A percentile compares a stretch with the other conserved stretches of the same genome.
Evolutionary conservation across 1,140 invertebrate genomes (phyloP).

Genomic region (Lycorma delicatula): DNA sequence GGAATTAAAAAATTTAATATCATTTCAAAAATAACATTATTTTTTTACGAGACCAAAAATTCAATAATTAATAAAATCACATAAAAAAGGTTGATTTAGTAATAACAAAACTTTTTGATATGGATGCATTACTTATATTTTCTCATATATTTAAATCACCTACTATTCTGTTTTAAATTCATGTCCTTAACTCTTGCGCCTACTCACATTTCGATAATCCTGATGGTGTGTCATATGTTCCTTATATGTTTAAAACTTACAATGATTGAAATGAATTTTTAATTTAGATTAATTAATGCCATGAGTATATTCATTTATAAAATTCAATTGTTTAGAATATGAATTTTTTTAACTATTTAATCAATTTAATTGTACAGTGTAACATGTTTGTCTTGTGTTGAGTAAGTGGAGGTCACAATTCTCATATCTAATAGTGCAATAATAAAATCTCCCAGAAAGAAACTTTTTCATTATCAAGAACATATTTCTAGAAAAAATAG

Average conservation of each 20-base stretch:
- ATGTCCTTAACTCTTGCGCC: conserved; percentile 49
- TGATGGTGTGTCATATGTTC: conserved; percentile 24
- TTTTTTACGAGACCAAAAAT: too few relatives aligned
- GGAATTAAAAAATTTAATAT: too few relatives aligned
- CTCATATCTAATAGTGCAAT: too few relatives aligned
- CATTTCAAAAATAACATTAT: too few relatives aligned
- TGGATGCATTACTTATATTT: conserved; percentile 26
- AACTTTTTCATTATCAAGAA: too few relatives aligned
- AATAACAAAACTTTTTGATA: conserved; percentile 24
- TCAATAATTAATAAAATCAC: conserved; percentile 9
- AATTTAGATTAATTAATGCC: conserved; percentile 19
- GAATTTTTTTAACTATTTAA: too few relatives aligned
- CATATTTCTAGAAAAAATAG: too few relatives aligned
- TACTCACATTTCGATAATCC: conserved; percentile 35
- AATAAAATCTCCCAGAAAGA: too few relatives aligned
- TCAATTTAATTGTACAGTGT: too few relatives aligned
- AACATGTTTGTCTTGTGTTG: too few relatives aligned
- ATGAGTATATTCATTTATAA: background rate
- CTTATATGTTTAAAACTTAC: conserved; percentile 10
- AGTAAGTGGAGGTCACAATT: too few relatives aligned
- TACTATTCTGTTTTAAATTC: conserved; percentile 47
- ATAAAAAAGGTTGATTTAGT: conserved; percentile 22
- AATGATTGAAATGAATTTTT: conserved; percentile 27
- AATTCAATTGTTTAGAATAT: too few relatives aligned
- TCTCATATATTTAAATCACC: conserved; percentile 38